Evolutionary conservation across 2,888 invertebrate species (phyloP).

Genomic region (Ernsta delagoae): DNA sequence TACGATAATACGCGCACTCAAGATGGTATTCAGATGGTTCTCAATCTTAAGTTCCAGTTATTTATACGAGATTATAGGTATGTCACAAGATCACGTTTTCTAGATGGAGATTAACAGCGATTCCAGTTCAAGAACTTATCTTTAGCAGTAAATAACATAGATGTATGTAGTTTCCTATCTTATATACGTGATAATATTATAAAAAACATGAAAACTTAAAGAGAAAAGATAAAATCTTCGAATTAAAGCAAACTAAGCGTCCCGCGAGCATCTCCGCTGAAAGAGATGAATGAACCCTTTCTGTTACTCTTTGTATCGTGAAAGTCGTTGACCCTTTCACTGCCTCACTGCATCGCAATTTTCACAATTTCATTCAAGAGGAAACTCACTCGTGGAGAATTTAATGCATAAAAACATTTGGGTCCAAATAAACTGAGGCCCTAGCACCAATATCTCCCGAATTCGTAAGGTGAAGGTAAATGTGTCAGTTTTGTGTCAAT

Average conservation of each 20-base stretch:
- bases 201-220: not conserved
- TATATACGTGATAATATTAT: not conserved
- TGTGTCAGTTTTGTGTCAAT: no score
- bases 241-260: slow-evolving; percentile 25
- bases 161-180: no score
- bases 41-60: no score
- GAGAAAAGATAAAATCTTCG: slow-evolving; percentile 20
- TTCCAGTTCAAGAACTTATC: not conserved
- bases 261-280: slow-evolving; percentile 26
- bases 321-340: slow-evolving; percentile 33
- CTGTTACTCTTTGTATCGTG: slow-evolving; percentile 33
- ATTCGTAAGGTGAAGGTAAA: no score
- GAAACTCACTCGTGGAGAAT: slow-evolving; percentile 5
- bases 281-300: slow-evolving; percentile 36
- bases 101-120: not conserved
- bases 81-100: slow-evolving; percentile 1
- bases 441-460: no score
- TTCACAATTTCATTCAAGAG: slow-evolving; percentile 30
- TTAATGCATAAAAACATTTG: not conserved
- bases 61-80: no score
- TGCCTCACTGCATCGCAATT: slow-evolving; percentile 32
- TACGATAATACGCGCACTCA: no score
- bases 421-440: not conserved
- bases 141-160: no score
- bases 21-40: no score